A percentile compares a stretch with the other conserved stretches of the same genome.
Conservation (phyloP, 2,113 vertebrate genomes). For the Corythornis madagascariensis region DNA sequence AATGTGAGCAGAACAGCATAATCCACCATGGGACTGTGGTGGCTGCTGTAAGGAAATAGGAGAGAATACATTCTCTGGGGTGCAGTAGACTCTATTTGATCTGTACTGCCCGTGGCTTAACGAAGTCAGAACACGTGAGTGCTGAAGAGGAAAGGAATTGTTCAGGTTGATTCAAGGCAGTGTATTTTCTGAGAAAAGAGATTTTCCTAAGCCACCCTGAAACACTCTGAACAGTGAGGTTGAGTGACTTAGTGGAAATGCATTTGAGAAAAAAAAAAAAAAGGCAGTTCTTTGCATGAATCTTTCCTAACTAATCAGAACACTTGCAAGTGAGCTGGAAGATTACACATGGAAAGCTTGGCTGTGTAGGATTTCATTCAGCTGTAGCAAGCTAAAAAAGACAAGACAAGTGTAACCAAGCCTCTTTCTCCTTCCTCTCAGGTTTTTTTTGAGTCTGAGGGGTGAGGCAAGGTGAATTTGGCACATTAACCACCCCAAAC, state of each 20-base stretch:
- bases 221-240: neutral
- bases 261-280: neutral
- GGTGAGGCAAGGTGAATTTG: neutral
- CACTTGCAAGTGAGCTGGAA: neutral
- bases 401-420: neutral
- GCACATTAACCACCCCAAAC: neutral
- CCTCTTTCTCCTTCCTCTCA: neutral
- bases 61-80: neutral
- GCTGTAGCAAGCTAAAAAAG: neutral
- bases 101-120: neutral
- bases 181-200: neutral
- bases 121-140: neutral
- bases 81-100: neutral
- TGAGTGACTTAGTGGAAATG: neutral
- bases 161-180: neutral
- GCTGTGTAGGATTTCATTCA: neutral
- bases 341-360: neutral
- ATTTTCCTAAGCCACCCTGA: neutral
- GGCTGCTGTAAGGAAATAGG: neutral
- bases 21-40: fast-evolving
- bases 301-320: neutral
- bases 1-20: neutral
- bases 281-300: neutral
- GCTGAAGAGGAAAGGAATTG: neutral
- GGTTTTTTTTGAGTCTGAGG: neutral